Evolutionary conservation across 2,797 vertebrate genomes (phyloP).

Genomic region (Halcyon leucocephala): DNA sequence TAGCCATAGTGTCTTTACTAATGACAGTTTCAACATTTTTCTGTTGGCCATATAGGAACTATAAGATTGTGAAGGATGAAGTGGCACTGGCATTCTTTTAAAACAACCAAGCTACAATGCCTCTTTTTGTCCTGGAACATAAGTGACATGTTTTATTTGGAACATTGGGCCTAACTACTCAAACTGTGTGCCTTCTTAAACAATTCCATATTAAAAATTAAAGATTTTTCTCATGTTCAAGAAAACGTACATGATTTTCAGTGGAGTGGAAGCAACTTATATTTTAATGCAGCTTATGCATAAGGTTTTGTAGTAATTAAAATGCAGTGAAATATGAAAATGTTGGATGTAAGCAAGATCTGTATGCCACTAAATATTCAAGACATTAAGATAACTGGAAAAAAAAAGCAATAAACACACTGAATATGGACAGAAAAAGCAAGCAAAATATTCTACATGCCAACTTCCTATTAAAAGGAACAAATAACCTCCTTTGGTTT

Average conservation of each 20-base stretch:
- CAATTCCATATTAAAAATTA: slow-evolving; percentile 19
- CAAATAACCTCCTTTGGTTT: neutral
- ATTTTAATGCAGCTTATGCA: neutral
- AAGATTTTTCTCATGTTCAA: neutral
- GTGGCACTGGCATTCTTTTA: neutral
- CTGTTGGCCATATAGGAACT: neutral
- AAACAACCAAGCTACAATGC: neutral
- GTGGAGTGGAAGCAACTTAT: neutral
- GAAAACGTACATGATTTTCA: neutral
- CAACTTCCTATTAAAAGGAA: neutral
- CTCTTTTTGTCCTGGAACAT: neutral
- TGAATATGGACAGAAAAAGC: neutral
- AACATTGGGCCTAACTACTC: neutral
- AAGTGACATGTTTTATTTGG: neutral
- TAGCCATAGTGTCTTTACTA: neutral
- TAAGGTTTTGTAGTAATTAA: slow-evolving; percentile 34
- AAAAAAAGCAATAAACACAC: neutral
- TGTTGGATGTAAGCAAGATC: neutral
- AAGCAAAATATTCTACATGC: neutral
- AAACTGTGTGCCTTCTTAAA: slow-evolving; percentile 5
- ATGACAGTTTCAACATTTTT: neutral
- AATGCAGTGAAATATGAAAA: slow-evolving; percentile 54
- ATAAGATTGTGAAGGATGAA: slow-evolving; percentile 27
- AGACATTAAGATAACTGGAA: neutral
- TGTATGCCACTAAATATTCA: neutral